Conservation (phyloP, 2,888 invertebrate species). For the Diarsia dahlii region DNA sequence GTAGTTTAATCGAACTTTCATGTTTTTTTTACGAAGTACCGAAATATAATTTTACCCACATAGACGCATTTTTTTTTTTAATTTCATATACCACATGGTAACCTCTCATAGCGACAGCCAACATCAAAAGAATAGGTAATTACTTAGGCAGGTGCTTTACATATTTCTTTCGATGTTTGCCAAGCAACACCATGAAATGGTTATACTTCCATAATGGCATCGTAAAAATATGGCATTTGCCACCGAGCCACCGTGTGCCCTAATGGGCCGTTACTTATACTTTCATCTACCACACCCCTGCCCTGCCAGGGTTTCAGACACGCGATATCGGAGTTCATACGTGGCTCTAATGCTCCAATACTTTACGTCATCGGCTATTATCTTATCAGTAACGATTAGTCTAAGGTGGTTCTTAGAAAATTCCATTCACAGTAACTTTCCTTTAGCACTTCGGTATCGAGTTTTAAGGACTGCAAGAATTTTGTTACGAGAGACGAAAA, state of each 20-base stretch:
- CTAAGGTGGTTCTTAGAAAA: conserved; percentile 40
- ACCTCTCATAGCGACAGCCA: background rate
- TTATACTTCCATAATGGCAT: conserved; percentile 67
- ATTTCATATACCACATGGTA: background rate
- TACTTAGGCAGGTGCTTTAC: background rate
- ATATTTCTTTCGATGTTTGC: conserved; percentile 28
- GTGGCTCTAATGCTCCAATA: conserved; percentile 50
- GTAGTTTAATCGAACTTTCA: background rate
- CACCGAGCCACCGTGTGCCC: conserved; percentile 56
- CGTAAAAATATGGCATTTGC: conserved; percentile 71
- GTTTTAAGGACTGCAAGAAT: conserved; percentile 10
- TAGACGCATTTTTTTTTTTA: too few relatives aligned
- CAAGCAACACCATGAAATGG: conserved; percentile 37
- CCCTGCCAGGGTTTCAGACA: conserved; percentile 69
- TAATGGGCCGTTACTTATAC: conserved; percentile 74
- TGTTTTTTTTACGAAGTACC: too few relatives aligned
- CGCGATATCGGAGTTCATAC: conserved; percentile 73
- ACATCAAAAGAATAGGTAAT: background rate
- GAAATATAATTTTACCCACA: too few relatives aligned
- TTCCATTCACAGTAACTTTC: conserved; percentile 36
- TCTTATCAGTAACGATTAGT: conserved; percentile 68
- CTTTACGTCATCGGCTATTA: conserved; percentile 60
- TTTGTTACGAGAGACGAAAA: background rate
- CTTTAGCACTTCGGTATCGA: background rate
- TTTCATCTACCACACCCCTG: conserved; percentile 75